These are phyloP conservation scores for Lepidocolaptes lacrymiger DNA, from an alignment of 2,797 vertebrate genomes.

Conservation along the genomic window DNA sequence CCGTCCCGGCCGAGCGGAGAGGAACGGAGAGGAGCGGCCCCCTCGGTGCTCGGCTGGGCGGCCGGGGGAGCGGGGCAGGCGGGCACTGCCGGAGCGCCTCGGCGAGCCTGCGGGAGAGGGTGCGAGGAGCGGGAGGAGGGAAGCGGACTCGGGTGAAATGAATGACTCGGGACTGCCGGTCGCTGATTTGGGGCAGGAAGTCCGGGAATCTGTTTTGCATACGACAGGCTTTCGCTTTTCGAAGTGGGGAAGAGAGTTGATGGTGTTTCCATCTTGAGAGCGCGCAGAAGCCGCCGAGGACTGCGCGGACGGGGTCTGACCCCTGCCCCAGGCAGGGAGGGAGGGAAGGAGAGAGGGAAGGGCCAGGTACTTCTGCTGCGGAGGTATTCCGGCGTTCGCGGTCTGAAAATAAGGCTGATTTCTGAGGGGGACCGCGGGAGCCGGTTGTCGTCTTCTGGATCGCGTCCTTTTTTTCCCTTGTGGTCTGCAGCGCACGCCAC, in stretches of 20 bases:
- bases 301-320: background rate
- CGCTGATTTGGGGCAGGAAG: constrained; percentile 63
- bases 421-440: background rate
- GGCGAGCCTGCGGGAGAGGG: background rate
- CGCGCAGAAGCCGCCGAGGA: background rate
- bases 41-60: background rate
- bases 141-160: constrained; percentile 11
- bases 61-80: background rate
- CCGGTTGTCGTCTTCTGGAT: background rate
- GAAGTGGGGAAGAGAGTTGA: constrained; percentile 8
- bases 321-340: background rate
- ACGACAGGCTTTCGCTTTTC: constrained; percentile 57
- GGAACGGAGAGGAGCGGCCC: background rate
- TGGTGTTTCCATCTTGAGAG: background rate
- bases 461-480: constrained; percentile 55
- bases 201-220: constrained; percentile 61
- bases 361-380: constrained; percentile 58
- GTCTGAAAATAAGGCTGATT: background rate
- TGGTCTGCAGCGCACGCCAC: constrained; percentile 15
- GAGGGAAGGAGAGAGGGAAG: background rate
- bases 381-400: constrained; percentile 3
- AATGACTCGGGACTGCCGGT: constrained; percentile 62
- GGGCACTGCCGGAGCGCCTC: background rate
- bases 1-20: background rate
- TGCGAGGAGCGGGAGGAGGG: background rate